Base-by-base conservation (phyloP, 1,140 invertebrate species). In the Pseudomyrmex flavicornis region DNA sequence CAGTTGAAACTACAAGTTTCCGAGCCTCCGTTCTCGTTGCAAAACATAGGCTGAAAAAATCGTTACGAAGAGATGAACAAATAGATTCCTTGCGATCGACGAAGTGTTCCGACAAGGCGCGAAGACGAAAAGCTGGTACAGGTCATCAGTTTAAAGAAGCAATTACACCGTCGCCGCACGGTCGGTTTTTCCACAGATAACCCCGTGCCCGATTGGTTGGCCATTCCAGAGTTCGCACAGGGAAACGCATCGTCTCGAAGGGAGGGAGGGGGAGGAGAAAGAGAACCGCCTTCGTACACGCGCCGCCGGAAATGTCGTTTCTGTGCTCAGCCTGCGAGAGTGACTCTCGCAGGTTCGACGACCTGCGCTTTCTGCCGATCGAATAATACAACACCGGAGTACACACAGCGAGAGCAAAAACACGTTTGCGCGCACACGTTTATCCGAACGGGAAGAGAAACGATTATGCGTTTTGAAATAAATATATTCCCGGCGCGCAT, bases 301-400 rank as follows among this genome's bases (percentile, higher is more conserved):
- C 69, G 70, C 79, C 69, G 61, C 70, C 79, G 79, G 79, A 82
- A 82, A 82, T 54, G 69, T 82, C 79, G 70, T 75, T 75, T 82
- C 79, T 82, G 79, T 82, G 79, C 79, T 62, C 70, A 35, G 79
- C 79, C 79, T 82, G 79, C 79, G 70, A 82, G 79, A 82, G 70
- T 82, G 79, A 82, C 70, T 82, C 72, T 62, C 52, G 46, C 35
- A 46, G 79, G 79, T 73, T 82, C 79, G 79, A 52, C 79, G 79
- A 82, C 79, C 79, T 8, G 26, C 17, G 35, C 48, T 82, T 75
- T 82, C 70, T 59, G 72, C 35, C 58, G 72, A 61, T 61, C 35
- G 35, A 35, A 35, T 61, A 20, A 20, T 26, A 15, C 17, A 7
- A 7, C 26, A 7, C n/a, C n/a, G 17, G 74, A 62, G 46, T 63